Conservation (phyloP, 2,113 vertebrate genomes). For the Amphilophus citrinellus region DNA sequence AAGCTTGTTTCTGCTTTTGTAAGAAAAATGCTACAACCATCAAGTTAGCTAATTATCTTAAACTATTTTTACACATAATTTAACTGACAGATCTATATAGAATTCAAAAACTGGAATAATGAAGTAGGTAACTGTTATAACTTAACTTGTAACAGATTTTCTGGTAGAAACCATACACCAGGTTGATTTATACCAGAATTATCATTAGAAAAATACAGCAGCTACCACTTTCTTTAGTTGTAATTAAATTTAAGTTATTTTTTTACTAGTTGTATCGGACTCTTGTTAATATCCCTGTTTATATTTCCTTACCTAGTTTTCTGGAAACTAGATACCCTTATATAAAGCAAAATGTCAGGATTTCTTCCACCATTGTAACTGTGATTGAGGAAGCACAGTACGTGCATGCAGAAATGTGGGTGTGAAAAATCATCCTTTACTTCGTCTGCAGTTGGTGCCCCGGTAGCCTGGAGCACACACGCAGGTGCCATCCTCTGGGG, state of each 20-base stretch:
- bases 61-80: background rate
- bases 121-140: background rate
- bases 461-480: constrained; percentile 89
- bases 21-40: background rate
- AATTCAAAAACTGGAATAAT: background rate
- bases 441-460: constrained; percentile 89
- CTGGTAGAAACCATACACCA: background rate
- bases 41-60: background rate
- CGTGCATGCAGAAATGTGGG: background rate
- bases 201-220: background rate
- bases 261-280: background rate
- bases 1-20: background rate
- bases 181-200: background rate
- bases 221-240: background rate
- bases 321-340: background rate
- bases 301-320: background rate
- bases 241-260: background rate
- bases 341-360: background rate
- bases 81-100: background rate
- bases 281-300: background rate
- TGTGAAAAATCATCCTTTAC: constrained; percentile 75
- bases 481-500: constrained; percentile 90
- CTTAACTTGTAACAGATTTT: background rate
- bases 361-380: background rate
- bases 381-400: background rate